phyloP scores from a whole-genome alignment of 2,888 invertebrate species.

The Noctuana brunneofusca region DNA sequence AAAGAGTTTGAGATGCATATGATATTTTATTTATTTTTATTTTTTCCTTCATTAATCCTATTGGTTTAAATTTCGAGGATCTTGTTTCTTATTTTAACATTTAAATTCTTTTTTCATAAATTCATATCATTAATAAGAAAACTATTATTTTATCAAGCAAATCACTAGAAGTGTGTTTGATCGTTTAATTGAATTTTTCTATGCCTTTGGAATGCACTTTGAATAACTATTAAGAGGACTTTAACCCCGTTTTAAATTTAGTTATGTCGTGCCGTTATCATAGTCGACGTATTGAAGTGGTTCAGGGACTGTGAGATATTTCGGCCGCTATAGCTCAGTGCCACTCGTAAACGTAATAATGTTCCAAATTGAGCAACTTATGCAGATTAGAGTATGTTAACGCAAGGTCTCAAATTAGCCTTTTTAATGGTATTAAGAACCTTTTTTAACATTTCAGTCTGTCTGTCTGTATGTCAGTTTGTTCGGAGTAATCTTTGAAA shows the following conservation, averaged over 20 bases:
- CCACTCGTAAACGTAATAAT: background rate
- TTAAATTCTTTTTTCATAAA: background rate
- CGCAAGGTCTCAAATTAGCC: background rate
- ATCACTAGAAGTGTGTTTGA: background rate
- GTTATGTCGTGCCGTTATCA: slow-evolving; percentile 6
- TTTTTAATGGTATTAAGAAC: no score
- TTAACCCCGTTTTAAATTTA: slow-evolving; percentile 10
- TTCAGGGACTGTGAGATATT: slow-evolving; percentile 12
- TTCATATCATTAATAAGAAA: no score
- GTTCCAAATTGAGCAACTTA: background rate
- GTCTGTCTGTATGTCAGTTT: no score
- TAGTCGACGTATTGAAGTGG: background rate
- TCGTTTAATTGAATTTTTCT: background rate
- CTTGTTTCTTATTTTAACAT: background rate
- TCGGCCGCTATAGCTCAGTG: background rate
- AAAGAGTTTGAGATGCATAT: no score
- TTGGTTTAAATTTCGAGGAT: no score
- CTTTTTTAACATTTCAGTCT: no score
- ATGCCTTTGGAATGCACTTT: background rate
- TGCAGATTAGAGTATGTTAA: background rate
- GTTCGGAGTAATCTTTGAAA: no score
- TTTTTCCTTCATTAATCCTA: no score
- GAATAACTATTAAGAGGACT: slow-evolving; percentile 11
- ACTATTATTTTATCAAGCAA: no score
- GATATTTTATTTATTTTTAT: no score